Conservation (phyloP, 2,888 invertebrate species). For the Zaprionus lineosus region DNA sequence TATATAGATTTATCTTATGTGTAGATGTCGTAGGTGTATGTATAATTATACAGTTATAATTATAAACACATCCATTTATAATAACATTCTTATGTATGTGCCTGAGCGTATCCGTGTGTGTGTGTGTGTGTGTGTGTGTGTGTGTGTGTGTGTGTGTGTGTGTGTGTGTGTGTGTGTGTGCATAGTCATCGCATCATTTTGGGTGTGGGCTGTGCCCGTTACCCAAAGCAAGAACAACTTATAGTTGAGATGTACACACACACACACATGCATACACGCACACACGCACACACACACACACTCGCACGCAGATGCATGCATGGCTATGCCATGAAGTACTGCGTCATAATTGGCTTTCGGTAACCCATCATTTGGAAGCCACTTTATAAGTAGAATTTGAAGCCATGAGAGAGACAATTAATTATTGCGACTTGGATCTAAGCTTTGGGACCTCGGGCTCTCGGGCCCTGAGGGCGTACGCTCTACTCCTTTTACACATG, state of each 20-base stretch:
- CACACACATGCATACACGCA: constrained; percentile 2
- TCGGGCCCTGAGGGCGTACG: constrained; percentile 8
- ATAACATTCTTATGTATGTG: too few relatives aligned
- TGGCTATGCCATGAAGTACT: constrained; percentile 40
- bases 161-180: background rate
- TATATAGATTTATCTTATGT: constrained; percentile 11
- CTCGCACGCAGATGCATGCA: background rate
- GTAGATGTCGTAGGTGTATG: too few relatives aligned
- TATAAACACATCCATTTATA: constrained; percentile 29
- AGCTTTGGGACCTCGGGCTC: background rate
- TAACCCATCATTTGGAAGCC: constrained; percentile 42
- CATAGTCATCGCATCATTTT: constrained; percentile 47
- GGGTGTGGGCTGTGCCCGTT: constrained; percentile 65
- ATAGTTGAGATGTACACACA: constrained; percentile 43
- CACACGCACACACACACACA: constrained; percentile 15
- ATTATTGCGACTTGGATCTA: constrained; percentile 24
- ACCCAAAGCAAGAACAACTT: constrained; percentile 49
- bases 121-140: constrained; percentile 1
- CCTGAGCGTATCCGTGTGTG: too few relatives aligned
- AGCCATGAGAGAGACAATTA: constrained; percentile 53
- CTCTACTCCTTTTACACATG: constrained; percentile 7
- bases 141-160: background rate
- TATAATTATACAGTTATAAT: constrained; percentile 45
- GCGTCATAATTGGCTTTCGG: constrained; percentile 71
- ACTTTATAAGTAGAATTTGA: constrained; percentile 25